Evolutionary conservation across 2,113 vertebrate genomes (phyloP).

Genomic region (Dasyurus viverrinus): DNA sequence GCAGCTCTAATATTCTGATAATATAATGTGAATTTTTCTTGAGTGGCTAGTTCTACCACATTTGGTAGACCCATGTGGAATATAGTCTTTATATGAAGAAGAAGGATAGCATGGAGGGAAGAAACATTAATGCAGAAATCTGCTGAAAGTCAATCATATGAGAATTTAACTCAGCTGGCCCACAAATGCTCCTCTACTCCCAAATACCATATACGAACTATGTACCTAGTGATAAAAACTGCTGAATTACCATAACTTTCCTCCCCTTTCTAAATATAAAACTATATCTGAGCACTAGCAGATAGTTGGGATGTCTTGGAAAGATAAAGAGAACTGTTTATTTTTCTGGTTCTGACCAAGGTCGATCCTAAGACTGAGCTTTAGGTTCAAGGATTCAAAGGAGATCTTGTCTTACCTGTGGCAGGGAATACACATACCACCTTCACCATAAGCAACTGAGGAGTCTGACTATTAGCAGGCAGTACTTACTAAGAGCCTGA

Average conservation of each 20-base stretch:
- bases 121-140: neutral
- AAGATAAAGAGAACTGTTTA: constrained; percentile 71
- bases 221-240: constrained; percentile 63
- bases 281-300: constrained; percentile 60
- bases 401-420: neutral
- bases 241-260: constrained; percentile 42
- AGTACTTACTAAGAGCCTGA: constrained; percentile 35
- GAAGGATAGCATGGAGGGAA: neutral
- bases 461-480: constrained; percentile 52
- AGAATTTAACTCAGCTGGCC: neutral
- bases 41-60: neutral
- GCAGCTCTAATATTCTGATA: neutral
- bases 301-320: constrained; percentile 54
- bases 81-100: neutral
- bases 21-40: neutral
- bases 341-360: constrained; percentile 10
- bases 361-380: constrained; percentile 27
- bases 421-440: neutral
- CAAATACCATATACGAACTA: constrained; percentile 63
- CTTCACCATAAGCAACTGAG: rapidly evolving
- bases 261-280: constrained; percentile 76
- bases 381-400: constrained; percentile 65
- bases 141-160: constrained; percentile 3
- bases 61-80: neutral
- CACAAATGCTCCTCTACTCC: constrained; percentile 39